Percentiles rank a stretch among this genome's conserved stretches.
Evolutionary conservation across 2,113 vertebrate species (phyloP).

Genomic region (Pyrgilauda ruficollis): DNA sequence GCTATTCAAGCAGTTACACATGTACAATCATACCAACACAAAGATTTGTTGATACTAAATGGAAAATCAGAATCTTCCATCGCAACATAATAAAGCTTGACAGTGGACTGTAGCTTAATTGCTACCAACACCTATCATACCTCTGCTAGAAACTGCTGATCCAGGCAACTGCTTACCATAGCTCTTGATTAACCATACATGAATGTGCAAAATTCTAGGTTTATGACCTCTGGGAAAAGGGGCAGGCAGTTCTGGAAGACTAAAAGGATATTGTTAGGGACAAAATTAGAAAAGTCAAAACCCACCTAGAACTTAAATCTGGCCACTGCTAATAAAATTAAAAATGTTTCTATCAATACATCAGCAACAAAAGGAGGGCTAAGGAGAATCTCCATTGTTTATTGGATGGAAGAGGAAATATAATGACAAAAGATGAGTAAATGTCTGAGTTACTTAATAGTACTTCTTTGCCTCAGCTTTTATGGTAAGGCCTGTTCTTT

Average conservation of each 20-base stretch:
- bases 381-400: neutral
- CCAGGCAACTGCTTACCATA: neutral
- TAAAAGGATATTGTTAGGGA: neutral
- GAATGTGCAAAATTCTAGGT: neutral
- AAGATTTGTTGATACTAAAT: neutral
- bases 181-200: neutral
- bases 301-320: neutral
- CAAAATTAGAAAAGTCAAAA: neutral
- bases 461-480: neutral
- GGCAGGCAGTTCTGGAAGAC: neutral
- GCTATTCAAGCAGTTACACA: neutral
- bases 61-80: neutral
- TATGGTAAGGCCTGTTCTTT: accelerated
- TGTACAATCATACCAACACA: neutral
- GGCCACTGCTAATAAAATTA: neutral
- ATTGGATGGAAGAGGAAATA: neutral
- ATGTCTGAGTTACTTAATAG: neutral
- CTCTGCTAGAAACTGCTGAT: neutral
- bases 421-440: neutral
- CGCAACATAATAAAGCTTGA: neutral
- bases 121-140: neutral
- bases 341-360: neutral
- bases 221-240: neutral
- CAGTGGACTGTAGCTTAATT: neutral
- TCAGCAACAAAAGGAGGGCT: neutral